Evolutionary conservation across 1,140 invertebrate species (phyloP), one percentile per base, ranked within the genome.

Genomic region (Platyscapa corneri): DNA sequence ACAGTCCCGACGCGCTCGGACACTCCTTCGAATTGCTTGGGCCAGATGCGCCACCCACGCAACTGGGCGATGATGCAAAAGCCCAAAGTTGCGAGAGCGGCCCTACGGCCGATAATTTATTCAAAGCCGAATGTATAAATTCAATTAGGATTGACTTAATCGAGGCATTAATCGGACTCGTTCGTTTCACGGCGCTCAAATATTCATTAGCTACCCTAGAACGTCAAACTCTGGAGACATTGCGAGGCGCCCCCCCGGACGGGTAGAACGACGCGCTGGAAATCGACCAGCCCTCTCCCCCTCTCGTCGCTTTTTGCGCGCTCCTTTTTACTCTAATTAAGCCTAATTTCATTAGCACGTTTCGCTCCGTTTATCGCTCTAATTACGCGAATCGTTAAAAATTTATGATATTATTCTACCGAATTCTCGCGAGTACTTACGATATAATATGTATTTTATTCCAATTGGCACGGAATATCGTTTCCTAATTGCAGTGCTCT

Each of bases 131-230:
- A 64, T 39, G 56, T 12, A 80, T 64, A 27, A 82, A 83, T 60
- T 34, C 32, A 64, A 42, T 83, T 75, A 56, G 39, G 64, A 84
- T 84, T 39, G 75, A 53, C n/a, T 70, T 84, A 7, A 7, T 5
- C n/a, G 8, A 78, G 12, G 5, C 12, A 7, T 84, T 70, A 84
- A 78, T 39, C 0, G 23, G 27, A 32, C 67, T 74, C 49, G 32
- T 74, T 60, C 56, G 56, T 53, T 37, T n/a, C 79, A 0, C 10
- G 34, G 6, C 32, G 27, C 14, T 80, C 23, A 42, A 42, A 42
- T 65, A 42, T 80, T 80, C 78, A 80, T 80, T 80, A 80, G 39
- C 78, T 23, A 64, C 20, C 5, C 18, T 60, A 10, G n/a, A 72
- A 72, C 42, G 42, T 82, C 30, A 34, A 82, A 72, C 30, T 76